A percentile compares a stretch with the other conserved stretches of the same genome.
phyloP scores from a whole-genome alignment of 2,888 invertebrate genomes.

The Clitarchus hookeri region DNA sequence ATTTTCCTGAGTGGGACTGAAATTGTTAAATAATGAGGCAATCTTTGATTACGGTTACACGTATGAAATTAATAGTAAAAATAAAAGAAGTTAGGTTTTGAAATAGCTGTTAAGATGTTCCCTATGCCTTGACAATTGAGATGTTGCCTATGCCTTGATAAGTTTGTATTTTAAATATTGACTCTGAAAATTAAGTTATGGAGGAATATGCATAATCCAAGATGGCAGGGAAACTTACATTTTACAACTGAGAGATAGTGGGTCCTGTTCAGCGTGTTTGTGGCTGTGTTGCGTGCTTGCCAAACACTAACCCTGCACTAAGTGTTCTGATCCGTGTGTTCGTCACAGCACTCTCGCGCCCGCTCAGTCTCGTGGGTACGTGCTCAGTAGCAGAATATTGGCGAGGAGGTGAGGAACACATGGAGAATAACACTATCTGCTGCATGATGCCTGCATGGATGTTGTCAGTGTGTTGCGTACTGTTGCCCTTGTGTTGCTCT shows the following conservation, averaged over 20 bases:
- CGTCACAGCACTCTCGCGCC: conserved; percentile 21
- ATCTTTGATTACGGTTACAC: too few species aligned
- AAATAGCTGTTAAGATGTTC: too few species aligned
- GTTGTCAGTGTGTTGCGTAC: neutral
- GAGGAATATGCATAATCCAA: too few species aligned
- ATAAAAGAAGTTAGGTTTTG: too few species aligned
- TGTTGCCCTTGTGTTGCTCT: neutral
- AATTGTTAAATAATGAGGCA: too few species aligned
- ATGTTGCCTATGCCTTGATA: too few species aligned
- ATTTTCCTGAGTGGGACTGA: too few species aligned
- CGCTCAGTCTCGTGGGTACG: conserved; percentile 16
- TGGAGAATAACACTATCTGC: conserved; percentile 6
- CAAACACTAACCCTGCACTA: conserved; percentile 31
- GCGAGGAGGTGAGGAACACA: conserved; percentile 23
- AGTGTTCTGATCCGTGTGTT: conserved; percentile 30
- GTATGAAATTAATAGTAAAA: too few species aligned
- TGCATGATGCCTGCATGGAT: neutral
- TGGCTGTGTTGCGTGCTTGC: conserved; percentile 1
- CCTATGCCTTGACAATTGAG: too few species aligned
- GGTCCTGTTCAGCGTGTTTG: neutral
- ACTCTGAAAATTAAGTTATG: too few species aligned
- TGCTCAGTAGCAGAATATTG: conserved; percentile 20
- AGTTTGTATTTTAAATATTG: too few species aligned
- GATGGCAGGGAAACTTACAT: too few species aligned
- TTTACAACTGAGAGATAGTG: neutral